Evolutionary conservation across 2,113 vertebrate genomes (phyloP).

Genomic region (Austrofundulus limnaeus): DNA sequence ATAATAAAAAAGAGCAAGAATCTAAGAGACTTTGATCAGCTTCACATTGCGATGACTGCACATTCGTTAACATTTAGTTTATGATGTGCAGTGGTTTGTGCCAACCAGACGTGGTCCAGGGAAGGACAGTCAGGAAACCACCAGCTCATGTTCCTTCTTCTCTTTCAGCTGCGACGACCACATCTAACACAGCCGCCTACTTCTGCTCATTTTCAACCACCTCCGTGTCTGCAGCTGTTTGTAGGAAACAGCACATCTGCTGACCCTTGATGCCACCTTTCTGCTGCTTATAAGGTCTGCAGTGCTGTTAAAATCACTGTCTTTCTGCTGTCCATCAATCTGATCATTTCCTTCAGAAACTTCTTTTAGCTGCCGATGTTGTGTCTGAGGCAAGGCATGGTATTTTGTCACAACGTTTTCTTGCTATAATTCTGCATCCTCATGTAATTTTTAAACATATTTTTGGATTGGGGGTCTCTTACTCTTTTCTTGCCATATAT

Average conservation of each 20-base stretch:
- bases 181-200: constrained; percentile 1
- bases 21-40: too few species aligned
- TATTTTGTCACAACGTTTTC: background rate
- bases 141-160: background rate
- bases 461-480: too few species aligned
- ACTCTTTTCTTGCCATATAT: too few species aligned
- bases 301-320: background rate
- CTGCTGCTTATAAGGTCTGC: background rate
- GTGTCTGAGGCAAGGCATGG: background rate
- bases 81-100: background rate
- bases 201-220: background rate
- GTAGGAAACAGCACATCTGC: background rate
- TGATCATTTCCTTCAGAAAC: too few species aligned
- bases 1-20: too few species aligned
- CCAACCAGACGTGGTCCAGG: background rate
- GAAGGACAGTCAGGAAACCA: background rate
- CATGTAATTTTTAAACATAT: too few species aligned
- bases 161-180: background rate
- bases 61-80: too few species aligned
- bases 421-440: too few species aligned
- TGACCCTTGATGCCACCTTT: background rate
- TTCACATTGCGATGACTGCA: too few species aligned
- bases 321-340: background rate
- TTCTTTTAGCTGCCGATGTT: background rate
- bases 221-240: background rate